phyloP scores from a whole-genome alignment of 2,888 invertebrate genomes.

The Zonitis immaculata region DNA sequence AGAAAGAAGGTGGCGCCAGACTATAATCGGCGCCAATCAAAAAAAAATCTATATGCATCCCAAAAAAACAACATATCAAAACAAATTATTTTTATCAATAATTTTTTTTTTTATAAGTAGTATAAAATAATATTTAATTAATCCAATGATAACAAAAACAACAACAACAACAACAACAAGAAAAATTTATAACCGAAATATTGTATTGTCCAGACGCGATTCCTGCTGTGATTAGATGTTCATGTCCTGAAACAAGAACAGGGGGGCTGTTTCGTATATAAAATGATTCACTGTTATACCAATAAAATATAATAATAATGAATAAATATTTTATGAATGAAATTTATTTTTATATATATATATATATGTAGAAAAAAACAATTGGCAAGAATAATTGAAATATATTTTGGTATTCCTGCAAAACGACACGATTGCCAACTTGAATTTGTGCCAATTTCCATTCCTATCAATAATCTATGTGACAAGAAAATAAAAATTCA shows the following conservation, averaged over 20 bases:
- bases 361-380: too few relatives aligned
- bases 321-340: background rate
- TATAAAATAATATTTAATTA: too few relatives aligned
- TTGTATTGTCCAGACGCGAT: constrained; percentile 45
- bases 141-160: too few relatives aligned
- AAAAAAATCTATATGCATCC: too few relatives aligned
- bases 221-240: constrained; percentile 44
- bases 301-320: constrained; percentile 37
- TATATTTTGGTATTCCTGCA: too few relatives aligned
- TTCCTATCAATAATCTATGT: too few relatives aligned
- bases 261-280: constrained; percentile 22
- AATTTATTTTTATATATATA: too few relatives aligned
- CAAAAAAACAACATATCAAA: background rate
- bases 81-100: background rate
- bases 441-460: too few relatives aligned
- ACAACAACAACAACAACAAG: constrained; percentile 35
- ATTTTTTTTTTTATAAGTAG: too few relatives aligned
- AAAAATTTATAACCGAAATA: constrained; percentile 39
- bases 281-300: constrained; percentile 42
- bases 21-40: constrained; percentile 44
- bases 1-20: constrained; percentile 40
- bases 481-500: too few relatives aligned
- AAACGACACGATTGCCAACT: too few relatives aligned
- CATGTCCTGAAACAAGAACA: constrained; percentile 23
- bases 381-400: too few relatives aligned